phyloP scores from a whole-genome alignment of 2,113 vertebrate species.

The Tursiops truncatus region DNA sequence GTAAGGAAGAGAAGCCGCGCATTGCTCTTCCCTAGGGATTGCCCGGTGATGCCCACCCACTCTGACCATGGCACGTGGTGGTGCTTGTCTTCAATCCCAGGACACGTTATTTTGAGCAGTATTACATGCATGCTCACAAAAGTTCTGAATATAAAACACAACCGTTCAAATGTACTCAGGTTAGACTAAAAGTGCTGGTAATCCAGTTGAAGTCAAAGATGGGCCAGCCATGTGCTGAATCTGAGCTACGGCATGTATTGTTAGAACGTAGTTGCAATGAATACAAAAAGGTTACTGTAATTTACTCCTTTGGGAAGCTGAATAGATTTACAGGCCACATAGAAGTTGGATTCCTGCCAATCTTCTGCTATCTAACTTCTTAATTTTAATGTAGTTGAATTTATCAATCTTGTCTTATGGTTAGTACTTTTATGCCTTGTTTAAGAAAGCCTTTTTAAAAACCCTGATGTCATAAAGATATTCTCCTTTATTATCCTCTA shows the following conservation, averaged over 20 bases:
- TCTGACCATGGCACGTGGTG: not conserved
- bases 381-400: slow-evolving; percentile 72
- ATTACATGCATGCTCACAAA: not conserved
- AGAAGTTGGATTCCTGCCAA: slow-evolving; percentile 67
- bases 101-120: not conserved
- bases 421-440: slow-evolving; percentile 61
- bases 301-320: slow-evolving; percentile 64
- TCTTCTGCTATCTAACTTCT: slow-evolving; percentile 59
- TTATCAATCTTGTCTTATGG: slow-evolving; percentile 71
- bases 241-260: not conserved
- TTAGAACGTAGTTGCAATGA: slow-evolving; percentile 4
- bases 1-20: not conserved
- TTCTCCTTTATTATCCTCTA: slow-evolving; percentile 58
- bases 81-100: not conserved
- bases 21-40: not conserved
- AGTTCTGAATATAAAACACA: not conserved
- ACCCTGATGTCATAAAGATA: slow-evolving; percentile 46
- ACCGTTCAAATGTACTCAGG: not conserved
- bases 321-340: slow-evolving; percentile 66
- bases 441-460: slow-evolving; percentile 49
- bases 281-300: slow-evolving; percentile 62
- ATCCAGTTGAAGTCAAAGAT: not conserved
- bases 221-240: not conserved
- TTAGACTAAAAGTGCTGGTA: not conserved
- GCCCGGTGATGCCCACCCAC: not conserved